A percentile compares a stretch with the other conserved stretches of the same genome.
phyloP scores from a whole-genome alignment of 2,888 invertebrate species.

The Sminthurides aquaticus region DNA sequence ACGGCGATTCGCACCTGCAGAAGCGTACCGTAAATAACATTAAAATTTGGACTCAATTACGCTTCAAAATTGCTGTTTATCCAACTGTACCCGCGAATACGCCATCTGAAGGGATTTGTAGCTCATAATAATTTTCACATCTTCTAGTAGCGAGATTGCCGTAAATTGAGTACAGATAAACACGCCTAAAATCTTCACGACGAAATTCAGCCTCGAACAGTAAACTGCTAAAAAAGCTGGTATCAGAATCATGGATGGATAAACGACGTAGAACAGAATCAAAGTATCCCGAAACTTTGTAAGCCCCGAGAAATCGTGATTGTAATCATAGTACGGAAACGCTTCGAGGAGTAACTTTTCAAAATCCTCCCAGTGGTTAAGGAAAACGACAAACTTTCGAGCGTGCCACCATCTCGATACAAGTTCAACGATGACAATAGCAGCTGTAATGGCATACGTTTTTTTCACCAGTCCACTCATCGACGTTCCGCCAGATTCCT shows the following conservation, averaged over 20 bases:
- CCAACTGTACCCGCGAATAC: background rate
- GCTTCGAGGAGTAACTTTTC: background rate
- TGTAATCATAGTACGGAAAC: slow-evolving; percentile 4
- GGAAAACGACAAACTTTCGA: slow-evolving; percentile 9
- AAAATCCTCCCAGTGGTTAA: slow-evolving; percentile 9
- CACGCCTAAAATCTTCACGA: background rate
- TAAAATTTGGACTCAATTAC: too few species aligned
- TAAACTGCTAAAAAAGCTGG: slow-evolving; percentile 10
- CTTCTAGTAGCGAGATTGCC: slow-evolving; percentile 5
- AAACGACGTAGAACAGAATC: slow-evolving; percentile 8
- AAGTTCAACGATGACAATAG: slow-evolving; percentile 3
- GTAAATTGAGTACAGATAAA: slow-evolving; percentile 6
- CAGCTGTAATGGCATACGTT: slow-evolving; percentile 9
- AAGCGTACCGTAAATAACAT: background rate
- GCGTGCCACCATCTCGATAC: slow-evolving; percentile 10
- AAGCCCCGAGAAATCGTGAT: background rate
- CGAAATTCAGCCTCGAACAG: slow-evolving; percentile 1
- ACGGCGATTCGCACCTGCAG: background rate
- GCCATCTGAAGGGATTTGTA: slow-evolving; percentile 14
- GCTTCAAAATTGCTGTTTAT: too few species aligned
- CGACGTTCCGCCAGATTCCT: background rate
- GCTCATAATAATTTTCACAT: slow-evolving; percentile 12
- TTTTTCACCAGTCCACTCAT: background rate
- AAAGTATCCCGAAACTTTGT: slow-evolving; percentile 9
- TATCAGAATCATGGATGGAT: slow-evolving; percentile 8